phyloP scores from a whole-genome alignment of 2,797 vertebrate species.

The Poeciliopsis turneri region DNA sequence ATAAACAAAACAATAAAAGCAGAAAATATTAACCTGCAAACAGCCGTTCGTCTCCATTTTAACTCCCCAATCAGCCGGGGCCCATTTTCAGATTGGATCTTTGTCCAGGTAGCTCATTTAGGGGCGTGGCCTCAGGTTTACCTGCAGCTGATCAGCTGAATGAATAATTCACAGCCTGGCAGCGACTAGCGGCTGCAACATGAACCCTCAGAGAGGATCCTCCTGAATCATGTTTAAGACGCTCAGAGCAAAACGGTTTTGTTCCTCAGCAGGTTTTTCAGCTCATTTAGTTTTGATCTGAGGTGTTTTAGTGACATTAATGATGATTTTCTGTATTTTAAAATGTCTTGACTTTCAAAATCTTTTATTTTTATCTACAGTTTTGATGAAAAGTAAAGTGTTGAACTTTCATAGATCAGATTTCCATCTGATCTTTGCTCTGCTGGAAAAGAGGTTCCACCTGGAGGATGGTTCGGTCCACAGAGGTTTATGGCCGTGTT shows the following conservation, averaged over 20 bases:
- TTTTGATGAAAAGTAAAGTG: too few species aligned
- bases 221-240: too few species aligned
- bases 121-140: background rate
- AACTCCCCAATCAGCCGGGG: background rate
- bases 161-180: background rate
- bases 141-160: background rate
- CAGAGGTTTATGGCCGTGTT: too few species aligned
- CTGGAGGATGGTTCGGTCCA: background rate
- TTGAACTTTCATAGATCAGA: too few species aligned
- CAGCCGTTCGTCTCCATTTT: background rate
- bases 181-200: background rate
- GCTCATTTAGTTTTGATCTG: background rate
- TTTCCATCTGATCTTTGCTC: too few species aligned
- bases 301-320: background rate
- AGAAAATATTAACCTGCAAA: background rate
- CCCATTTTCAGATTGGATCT: background rate
- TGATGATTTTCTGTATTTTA: background rate
- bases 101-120: background rate
- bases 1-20: accelerated
- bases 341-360: background rate
- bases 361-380: background rate
- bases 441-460: background rate
- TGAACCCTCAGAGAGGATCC: background rate
- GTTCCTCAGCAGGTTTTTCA: background rate
- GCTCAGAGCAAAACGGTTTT: background rate